Evolutionary conservation across 2,113 vertebrate species (phyloP), one percentile per base, ranked within the genome.

Genomic region (Silurus asotus): DNA sequence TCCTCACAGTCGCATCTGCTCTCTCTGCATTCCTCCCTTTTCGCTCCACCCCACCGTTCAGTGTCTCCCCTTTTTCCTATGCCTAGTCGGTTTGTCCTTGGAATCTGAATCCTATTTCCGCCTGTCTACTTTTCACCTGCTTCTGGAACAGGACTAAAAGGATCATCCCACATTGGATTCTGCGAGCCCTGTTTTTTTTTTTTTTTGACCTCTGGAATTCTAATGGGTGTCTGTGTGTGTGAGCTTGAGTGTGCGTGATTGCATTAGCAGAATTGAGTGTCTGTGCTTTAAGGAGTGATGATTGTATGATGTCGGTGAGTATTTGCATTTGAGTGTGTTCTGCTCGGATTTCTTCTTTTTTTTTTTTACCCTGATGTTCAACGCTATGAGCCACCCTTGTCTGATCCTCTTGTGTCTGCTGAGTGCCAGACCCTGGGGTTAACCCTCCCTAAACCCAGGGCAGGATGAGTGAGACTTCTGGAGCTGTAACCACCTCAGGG

Each of bases 381-480:
- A 67, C 67, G 79, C 81, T 89, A 89, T 89, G 89, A 90, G 85
- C 88, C 86, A 58, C 49, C 19, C 82, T 72, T 72, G 28, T 45
- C 11, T 72, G 55, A 74, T 59, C 67, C 67, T 65, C 76, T 72
- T 78, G 92, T 91, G 90, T 88, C 83, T 89, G 72, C 84, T 82
- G 51, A 76, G 76, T 62, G 20, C 75, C 86, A 5, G 79, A 69
- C 83, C 83, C 25, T 89, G 89, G 90, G 89, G 88, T 93, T 94
- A 93, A 94, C 91, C 91, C 89, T 91, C 86, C 67, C 88, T 92
- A 91, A 92, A 89, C 90, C 89, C 86, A 88, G 61, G 89, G 89
- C 88, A 92, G 89, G 88, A 95, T 95, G 94, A 94, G 93, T 51
- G 94, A 95, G 91, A 92, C 92, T 88, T 94, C 94, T 65, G 96